A percentile compares a stretch with the other conserved stretches of the same genome.
Conservation (phyloP, 2,888 invertebrate genomes). For the Noctua pronuba region DNA sequence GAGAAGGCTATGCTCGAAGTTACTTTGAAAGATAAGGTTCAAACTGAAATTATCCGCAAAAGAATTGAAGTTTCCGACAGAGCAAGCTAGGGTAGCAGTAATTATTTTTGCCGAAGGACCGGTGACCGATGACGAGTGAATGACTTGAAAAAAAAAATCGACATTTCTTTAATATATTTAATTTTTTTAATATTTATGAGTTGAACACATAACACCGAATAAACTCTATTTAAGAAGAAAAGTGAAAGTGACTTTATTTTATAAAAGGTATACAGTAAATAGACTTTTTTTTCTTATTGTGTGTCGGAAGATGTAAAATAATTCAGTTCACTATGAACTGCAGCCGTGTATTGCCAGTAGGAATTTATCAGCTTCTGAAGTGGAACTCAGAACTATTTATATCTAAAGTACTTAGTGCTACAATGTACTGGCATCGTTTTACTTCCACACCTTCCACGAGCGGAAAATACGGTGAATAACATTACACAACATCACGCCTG, state of each 20-base stretch:
- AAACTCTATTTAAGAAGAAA: background rate
- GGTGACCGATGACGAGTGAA: no score
- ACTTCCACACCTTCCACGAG: background rate
- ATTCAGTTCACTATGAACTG: slow-evolving; percentile 6
- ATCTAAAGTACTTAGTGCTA: slow-evolving; percentile 11
- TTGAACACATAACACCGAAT: background rate
- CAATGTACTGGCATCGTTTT: slow-evolving; percentile 4
- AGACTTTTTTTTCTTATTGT: background rate
- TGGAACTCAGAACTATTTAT: slow-evolving; percentile 31
- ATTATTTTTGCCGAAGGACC: no score
- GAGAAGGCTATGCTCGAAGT: no score
- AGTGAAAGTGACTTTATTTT: background rate
- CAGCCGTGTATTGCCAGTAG: background rate
- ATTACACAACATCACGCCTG: background rate
- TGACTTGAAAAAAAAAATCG: no score
- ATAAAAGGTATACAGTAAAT: background rate
- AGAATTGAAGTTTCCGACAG: background rate
- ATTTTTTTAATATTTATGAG: background rate
- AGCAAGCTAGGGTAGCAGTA: no score
- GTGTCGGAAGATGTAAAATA: background rate
- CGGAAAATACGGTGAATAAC: background rate
- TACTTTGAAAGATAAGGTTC: background rate
- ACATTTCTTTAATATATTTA: no score
- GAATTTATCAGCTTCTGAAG: slow-evolving; percentile 28
- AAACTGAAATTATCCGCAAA: background rate